Evolutionary conservation across 2,113 vertebrate species (phyloP).

Genomic region (Campylorhamphus procurvoides): DNA sequence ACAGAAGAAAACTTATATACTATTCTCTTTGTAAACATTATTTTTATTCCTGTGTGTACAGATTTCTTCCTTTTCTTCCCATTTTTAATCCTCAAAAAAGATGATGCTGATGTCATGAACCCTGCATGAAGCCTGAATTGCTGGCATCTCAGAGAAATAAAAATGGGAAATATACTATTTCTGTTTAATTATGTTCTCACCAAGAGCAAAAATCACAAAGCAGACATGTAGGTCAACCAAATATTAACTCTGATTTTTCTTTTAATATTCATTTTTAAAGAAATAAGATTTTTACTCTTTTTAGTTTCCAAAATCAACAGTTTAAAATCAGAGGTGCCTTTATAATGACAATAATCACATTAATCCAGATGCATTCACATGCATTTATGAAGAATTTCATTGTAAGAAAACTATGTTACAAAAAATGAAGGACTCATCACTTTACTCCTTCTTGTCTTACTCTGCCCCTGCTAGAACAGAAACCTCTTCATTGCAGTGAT

Average conservation of each 20-base stretch:
- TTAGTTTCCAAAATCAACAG: not conserved
- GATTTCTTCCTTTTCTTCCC: not conserved
- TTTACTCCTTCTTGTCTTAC: not conserved
- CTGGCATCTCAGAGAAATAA: not conserved
- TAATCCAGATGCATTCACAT: not conserved
- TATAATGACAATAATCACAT: not conserved
- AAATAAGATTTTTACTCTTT: not conserved
- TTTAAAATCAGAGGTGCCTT: not conserved
- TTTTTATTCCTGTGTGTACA: not conserved
- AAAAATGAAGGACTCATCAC: not conserved
- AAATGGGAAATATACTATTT: not conserved
- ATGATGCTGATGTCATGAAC: not conserved
- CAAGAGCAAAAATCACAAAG: not conserved
- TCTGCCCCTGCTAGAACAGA: not conserved
- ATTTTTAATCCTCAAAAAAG: not conserved
- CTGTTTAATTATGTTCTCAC: not conserved
- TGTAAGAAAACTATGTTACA: not conserved
- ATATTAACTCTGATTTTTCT: not conserved
- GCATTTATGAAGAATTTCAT: not conserved
- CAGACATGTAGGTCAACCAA: not conserved
- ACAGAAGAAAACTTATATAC: not conserved
- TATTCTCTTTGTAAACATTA: not conserved
- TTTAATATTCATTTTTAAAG: not conserved
- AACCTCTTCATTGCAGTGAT: not conserved
- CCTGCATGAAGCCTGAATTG: not conserved